Evolutionary conservation across 2,888 invertebrate genomes (phyloP).

Genomic region (Melipona bicolor): DNA sequence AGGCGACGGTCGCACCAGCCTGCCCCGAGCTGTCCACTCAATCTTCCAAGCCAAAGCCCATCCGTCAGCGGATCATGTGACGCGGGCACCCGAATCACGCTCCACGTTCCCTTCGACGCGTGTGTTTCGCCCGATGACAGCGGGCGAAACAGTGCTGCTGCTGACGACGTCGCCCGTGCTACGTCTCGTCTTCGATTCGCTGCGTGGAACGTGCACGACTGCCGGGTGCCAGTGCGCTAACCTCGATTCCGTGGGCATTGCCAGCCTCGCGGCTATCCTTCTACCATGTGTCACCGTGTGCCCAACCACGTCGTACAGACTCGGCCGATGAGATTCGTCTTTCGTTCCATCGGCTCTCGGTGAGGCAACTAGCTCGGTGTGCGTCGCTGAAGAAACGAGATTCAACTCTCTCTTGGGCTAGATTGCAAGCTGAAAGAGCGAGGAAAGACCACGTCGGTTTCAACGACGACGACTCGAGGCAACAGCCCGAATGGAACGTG

Average conservation of each 20-base stretch:
- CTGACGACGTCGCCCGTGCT: constrained; percentile 26
- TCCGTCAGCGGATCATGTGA: constrained; percentile 53
- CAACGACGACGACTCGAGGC: not conserved
- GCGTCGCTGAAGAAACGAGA: not conserved
- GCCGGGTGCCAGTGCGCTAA: constrained; percentile 21
- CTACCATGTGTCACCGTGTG: no score
- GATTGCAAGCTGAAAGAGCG: no score
- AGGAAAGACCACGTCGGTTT: no score
- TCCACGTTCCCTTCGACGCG: constrained; percentile 3
- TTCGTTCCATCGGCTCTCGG: not conserved
- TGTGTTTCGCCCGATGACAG: constrained; percentile 27
- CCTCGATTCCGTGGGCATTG: constrained; percentile 17
- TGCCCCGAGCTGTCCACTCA: not conserved
- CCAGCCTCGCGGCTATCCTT: not conserved
- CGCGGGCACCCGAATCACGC: constrained; percentile 39
- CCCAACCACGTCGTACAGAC: no score
- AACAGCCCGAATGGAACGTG: not conserved
- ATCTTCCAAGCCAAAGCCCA: not conserved
- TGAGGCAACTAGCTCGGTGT: not conserved
- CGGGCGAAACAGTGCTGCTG: constrained; percentile 30
- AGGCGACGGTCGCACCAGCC: constrained; percentile 42
- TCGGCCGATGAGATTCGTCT: no score
- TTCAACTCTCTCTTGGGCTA: no score
- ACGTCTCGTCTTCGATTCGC: constrained; percentile 43
- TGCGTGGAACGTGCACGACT: constrained; percentile 25